Conservation (phyloP, 2,797 vertebrate species). For the Leptatherina wallacei region DNA sequence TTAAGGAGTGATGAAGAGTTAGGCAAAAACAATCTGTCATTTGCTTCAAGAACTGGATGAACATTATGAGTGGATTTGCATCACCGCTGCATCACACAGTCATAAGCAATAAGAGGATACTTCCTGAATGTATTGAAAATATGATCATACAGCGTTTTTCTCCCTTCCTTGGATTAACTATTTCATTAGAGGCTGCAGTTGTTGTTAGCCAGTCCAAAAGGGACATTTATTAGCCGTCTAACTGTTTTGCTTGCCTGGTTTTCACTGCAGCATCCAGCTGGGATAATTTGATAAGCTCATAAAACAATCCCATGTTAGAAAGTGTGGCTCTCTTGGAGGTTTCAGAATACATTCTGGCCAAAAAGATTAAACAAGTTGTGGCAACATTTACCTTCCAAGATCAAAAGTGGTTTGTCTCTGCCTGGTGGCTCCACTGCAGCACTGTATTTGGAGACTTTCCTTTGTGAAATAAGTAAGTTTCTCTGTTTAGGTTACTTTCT, state of each 20-base stretch:
- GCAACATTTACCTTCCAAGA: conserved; percentile 40
- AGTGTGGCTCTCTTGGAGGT: conserved; percentile 30
- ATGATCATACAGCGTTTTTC: conserved; percentile 1
- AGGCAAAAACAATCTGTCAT: conserved; percentile 2
- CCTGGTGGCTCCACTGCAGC: conserved; percentile 25
- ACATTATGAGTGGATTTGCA: conserved; percentile 3
- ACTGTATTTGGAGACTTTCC: not conserved
- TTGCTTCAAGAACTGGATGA: conserved; percentile 11
- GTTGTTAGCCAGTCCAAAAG: conserved; percentile 34
- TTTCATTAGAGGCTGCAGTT: conserved; percentile 9
- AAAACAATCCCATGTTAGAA: conserved; percentile 17
- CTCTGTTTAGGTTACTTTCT: conserved; percentile 8
- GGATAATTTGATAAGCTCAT: conserved; percentile 44
- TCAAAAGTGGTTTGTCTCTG: conserved; percentile 32
- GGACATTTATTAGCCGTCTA: conserved; percentile 27
- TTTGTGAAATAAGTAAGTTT: conserved; percentile 4
- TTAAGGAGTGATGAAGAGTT: conserved; percentile 15
- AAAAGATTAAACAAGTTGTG: conserved; percentile 26
- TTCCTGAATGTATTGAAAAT: conserved; percentile 9
- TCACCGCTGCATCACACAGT: not conserved
- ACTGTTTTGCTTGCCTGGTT: conserved; percentile 37
- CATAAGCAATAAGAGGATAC: not conserved
- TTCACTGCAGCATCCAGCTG: conserved; percentile 37
- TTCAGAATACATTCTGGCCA: conserved; percentile 25
- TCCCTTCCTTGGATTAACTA: conserved; percentile 18